Conservation (phyloP, 2,113 vertebrate species). For the Sorex araneus region DNA sequence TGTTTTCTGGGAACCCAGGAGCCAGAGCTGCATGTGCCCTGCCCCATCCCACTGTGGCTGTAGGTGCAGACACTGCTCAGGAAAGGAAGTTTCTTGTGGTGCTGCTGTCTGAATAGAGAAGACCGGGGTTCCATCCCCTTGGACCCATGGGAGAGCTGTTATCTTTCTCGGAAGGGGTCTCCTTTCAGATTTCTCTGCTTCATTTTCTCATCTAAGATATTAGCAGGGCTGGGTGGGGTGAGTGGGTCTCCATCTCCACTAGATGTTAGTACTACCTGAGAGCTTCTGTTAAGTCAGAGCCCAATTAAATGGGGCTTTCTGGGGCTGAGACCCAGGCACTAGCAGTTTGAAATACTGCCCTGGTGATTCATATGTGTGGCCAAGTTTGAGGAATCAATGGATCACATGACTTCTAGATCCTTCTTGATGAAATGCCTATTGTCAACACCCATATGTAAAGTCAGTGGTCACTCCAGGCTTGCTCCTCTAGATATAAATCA, state of each 20-base stretch:
- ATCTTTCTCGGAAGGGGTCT: not conserved
- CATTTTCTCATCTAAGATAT: not conserved
- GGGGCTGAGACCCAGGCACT: not conserved
- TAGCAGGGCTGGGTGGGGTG: not conserved
- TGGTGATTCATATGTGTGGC: not conserved
- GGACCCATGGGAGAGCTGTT: not conserved
- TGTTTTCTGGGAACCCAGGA: not conserved
- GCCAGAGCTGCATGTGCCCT: not conserved
- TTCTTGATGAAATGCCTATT: not conserved
- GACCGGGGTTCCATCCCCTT: not conserved
- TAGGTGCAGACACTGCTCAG: not conserved
- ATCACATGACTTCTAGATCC: not conserved
- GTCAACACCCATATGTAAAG: not conserved
- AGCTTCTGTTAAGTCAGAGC: not conserved
- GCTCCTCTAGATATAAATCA: not conserved
- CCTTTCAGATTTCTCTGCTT: not conserved
- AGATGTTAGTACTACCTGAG: not conserved
- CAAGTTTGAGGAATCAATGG: not conserved
- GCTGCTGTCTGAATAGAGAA: not conserved
- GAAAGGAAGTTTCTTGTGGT: not conserved
- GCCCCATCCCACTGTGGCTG: not conserved
- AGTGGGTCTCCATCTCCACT: not conserved
- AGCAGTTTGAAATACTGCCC: not conserved
- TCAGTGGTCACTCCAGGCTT: not conserved
- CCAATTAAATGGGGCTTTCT: not conserved